These are phyloP conservation scores for Apolygus lucorum DNA, from an alignment of 1,140 invertebrate species.

Conservation along the genomic window DNA sequence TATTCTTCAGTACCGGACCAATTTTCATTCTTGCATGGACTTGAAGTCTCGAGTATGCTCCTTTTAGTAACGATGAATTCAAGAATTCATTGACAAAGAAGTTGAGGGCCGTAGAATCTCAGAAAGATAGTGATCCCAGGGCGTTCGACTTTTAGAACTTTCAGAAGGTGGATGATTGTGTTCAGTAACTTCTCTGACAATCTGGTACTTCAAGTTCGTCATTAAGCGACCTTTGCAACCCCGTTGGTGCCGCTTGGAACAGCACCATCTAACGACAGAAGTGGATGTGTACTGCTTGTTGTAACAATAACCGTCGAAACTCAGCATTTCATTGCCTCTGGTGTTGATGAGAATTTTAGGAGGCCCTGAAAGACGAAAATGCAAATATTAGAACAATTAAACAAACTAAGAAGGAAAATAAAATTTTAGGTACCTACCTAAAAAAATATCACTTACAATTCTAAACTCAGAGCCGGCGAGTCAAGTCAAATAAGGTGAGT, in stretches of 20 bases:
- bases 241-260: constrained; percentile 44
- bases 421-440: too few species aligned
- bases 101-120: background rate
- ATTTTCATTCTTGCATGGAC: too few species aligned
- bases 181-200: background rate
- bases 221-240: constrained; percentile 41
- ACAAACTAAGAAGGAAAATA: too few species aligned
- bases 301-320: constrained; percentile 6
- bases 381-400: background rate
- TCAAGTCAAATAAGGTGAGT: too few species aligned
- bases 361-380: background rate
- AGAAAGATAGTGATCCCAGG: background rate
- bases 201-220: background rate
- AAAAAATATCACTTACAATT: too few species aligned
- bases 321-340: background rate
- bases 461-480: too few species aligned
- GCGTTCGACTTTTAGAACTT: background rate
- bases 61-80: too few species aligned
- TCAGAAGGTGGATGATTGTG: background rate
- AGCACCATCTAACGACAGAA: constrained; percentile 41
- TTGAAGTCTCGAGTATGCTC: too few species aligned
- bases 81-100: too few species aligned
- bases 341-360: background rate
- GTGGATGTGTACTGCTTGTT: constrained; percentile 2
- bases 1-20: too few species aligned